Evolutionary conservation across 2,888 invertebrate species (phyloP).

Genomic region (Hetaerina titia): DNA sequence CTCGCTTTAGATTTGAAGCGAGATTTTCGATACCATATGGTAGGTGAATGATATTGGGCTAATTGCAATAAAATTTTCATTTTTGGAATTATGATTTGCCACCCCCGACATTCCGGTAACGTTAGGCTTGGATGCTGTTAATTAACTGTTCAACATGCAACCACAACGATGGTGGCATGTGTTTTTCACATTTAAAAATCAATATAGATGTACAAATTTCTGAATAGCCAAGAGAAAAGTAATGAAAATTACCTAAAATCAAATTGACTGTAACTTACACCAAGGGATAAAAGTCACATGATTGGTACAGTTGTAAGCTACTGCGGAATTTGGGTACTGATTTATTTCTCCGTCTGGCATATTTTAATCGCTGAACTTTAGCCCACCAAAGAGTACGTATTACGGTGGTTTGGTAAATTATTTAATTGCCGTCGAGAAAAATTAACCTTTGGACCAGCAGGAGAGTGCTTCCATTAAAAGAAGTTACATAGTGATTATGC

Average conservation of each 20-base stretch:
- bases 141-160: too few relatives aligned
- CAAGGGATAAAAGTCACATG: neutral
- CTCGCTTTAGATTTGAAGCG: too few relatives aligned
- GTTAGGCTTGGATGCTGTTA: too few relatives aligned
- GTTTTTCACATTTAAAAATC: too few relatives aligned
- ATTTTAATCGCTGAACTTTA: neutral
- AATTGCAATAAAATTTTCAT: too few relatives aligned
- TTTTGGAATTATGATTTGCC: too few relatives aligned
- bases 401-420: neutral
- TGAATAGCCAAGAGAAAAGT: too few relatives aligned
- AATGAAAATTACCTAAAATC: neutral
- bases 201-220: too few relatives aligned
- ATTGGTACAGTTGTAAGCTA: neutral
- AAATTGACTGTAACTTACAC: neutral
- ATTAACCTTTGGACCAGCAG: neutral
- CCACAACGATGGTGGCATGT: too few relatives aligned
- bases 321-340: neutral
- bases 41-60: too few relatives aligned
- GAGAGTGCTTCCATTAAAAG: neutral
- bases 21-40: too few relatives aligned
- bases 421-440: neutral
- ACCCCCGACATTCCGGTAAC: too few relatives aligned
- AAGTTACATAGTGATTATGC: neutral
- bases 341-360: neutral
- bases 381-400: neutral